Evolutionary conservation across 2,113 vertebrate species (phyloP).

Genomic region (Xiphophorus couchianus): DNA sequence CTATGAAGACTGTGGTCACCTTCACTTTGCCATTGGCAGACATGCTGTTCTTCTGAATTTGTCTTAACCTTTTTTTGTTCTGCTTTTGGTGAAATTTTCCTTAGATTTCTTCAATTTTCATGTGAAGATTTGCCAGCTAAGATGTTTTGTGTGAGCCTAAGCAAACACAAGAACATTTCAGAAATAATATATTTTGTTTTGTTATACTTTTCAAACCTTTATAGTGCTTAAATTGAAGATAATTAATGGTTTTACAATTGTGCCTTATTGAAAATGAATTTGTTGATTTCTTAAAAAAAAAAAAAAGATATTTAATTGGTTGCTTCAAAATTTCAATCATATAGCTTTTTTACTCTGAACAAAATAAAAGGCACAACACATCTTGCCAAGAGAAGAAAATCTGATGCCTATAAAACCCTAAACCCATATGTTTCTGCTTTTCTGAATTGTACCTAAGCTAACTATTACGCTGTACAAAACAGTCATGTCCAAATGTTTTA

Average conservation of each 20-base stretch:
- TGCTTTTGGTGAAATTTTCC: neutral
- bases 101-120: neutral
- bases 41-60: constrained; percentile 16
- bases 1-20: constrained; percentile 48
- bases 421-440: constrained; percentile 28
- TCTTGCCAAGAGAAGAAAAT: neutral
- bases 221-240: constrained; percentile 18
- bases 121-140: neutral
- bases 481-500: constrained; percentile 62
- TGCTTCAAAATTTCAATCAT: neutral
- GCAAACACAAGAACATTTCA: neutral
- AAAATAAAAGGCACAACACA: neutral
- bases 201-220: constrained; percentile 41
- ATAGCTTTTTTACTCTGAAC: constrained; percentile 19
- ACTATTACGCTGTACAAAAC: constrained; percentile 64
- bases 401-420: neutral
- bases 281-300: neutral
- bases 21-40: constrained; percentile 21
- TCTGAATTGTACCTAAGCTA: constrained; percentile 51
- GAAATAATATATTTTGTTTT: constrained; percentile 4
- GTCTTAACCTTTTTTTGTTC: constrained; percentile 9
- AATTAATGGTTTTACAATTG: constrained; percentile 28
- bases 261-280: constrained; percentile 56
- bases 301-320: neutral
- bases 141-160: constrained; percentile 2